Base-by-base conservation (phyloP, 92 coral and sea anemone genomes). In the Zoanthus sociatus region DNA sequence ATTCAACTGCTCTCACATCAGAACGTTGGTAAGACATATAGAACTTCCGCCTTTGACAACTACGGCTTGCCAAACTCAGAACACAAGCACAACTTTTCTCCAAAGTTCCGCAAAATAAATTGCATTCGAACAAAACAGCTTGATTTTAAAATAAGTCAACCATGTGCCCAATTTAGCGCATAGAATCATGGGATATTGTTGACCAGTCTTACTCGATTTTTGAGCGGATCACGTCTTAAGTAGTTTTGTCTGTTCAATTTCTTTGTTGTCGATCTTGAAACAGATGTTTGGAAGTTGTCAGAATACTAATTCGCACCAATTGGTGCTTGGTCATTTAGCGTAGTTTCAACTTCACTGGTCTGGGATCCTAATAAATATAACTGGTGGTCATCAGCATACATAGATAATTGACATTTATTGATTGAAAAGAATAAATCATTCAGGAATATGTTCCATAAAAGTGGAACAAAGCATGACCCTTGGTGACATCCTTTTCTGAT, bases 371-470 rank as follows among this genome's bases (percentile, higher is more conserved):
- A 73, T 17, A 51, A 16, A 51, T 86, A 77, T 20, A 86, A 5
- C 42, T 86, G 89, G 70, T 86, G 77, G 78, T 21, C 77, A 45
- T 86, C 84, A 6, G 84, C 68, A 67, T 30, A 77, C 84, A 69
- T 53, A 13, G 76, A 7, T 17, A 86, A 50, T 5, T 77, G 72
- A 21, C 88, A 72, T 20, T 64, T 21, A 2, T 31, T 20, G 33
- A 76, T 86, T 9, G 76, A 54, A 45, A 51, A 86, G 18, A 76
- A 63, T 67, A 87, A 9, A 47, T 87, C 89, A 45, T 78, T 87
- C 67, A 77, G 84, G 45, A 77, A 87, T 3, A 87, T 87, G 31
- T 77, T 87, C 89, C 89, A 87, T 9, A 87, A 33, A 5, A 87
- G 84, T 0, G 89, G 71, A 15, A 78, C 84, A 11, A 87, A 87